These are phyloP conservation scores for Sardina pilchardus DNA, from an alignment of 2,113 vertebrate species.

Conservation along the genomic window DNA sequence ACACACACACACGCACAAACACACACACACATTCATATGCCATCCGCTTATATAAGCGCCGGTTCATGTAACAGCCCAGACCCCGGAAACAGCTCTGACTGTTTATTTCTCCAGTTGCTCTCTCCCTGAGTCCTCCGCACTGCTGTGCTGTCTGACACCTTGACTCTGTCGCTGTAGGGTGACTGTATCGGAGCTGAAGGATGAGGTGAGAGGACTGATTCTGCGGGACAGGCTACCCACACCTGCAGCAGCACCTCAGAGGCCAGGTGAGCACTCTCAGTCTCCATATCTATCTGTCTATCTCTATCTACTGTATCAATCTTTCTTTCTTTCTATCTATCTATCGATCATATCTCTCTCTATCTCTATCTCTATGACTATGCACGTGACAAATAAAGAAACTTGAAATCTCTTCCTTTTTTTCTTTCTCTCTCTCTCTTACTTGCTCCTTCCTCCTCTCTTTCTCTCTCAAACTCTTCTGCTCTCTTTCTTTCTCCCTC, in stretches of 20 bases:
- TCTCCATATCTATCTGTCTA: neutral
- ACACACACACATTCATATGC: neutral
- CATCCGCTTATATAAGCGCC: neutral
- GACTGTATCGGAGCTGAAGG: conserved; percentile 69
- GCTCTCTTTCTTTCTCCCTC: neutral
- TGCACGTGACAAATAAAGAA: too few species aligned
- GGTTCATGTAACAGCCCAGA: neutral
- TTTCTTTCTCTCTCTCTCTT: neutral
- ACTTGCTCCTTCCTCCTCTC: neutral
- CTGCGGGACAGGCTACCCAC: conserved; percentile 47
- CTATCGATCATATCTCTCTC: neutral
- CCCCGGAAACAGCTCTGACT: neutral
- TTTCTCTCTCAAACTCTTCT: neutral
- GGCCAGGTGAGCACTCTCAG: conserved; percentile 39
- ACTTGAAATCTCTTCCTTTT: conserved; percentile 6
- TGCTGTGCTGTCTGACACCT: neutral
- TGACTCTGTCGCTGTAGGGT: conserved; percentile 54
- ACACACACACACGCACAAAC: neutral
- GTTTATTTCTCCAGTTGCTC: neutral
- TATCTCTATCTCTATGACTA: neutral
- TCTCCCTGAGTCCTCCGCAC: neutral
- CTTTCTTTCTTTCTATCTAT: neutral
- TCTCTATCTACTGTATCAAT: neutral
- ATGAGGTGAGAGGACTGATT: conserved; percentile 66
- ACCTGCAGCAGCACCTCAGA: conserved; percentile 26